Percentiles rank a stretch among this genome's conserved stretches.
These are phyloP conservation scores for Tangachromis dhanisi DNA, from an alignment of 2,113 vertebrate species.

Conservation along the genomic window DNA sequence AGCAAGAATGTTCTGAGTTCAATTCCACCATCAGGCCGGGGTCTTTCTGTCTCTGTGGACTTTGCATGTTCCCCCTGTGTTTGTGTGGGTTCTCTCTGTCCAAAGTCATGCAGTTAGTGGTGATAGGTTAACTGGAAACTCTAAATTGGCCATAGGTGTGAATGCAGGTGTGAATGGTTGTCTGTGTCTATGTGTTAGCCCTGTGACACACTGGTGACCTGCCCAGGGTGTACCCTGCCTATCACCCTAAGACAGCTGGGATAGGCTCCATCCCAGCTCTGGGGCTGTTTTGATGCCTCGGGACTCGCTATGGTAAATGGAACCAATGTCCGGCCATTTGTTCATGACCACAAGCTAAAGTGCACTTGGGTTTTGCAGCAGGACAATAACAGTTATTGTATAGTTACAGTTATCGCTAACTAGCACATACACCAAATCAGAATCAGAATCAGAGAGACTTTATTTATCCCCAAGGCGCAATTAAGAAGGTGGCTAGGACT, in stretches of 20 bases:
- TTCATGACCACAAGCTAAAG: background rate
- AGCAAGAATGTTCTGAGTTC: background rate
- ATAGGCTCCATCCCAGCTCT: background rate
- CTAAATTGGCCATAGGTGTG: background rate
- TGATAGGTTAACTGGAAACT: background rate
- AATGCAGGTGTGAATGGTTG: background rate
- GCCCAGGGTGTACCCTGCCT: background rate
- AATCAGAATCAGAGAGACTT: background rate
- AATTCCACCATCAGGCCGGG: background rate
- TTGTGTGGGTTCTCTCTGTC: background rate
- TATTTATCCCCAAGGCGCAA: background rate
- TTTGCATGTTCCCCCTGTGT: background rate
- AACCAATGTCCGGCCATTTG: background rate
- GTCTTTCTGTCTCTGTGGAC: background rate
- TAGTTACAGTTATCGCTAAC: background rate
- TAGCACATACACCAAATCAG: background rate
- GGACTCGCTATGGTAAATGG: background rate
- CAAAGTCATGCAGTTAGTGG: background rate
- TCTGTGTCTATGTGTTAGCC: background rate
- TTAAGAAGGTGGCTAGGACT: background rate
- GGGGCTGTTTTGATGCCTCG: background rate
- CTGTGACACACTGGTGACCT: background rate
- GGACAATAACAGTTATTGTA: background rate
- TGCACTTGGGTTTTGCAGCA: rapidly evolving
- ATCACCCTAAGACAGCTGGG: background rate